phyloP scores from a whole-genome alignment of 1,140 invertebrate species.

The Tetragnatha versicolor region DNA sequence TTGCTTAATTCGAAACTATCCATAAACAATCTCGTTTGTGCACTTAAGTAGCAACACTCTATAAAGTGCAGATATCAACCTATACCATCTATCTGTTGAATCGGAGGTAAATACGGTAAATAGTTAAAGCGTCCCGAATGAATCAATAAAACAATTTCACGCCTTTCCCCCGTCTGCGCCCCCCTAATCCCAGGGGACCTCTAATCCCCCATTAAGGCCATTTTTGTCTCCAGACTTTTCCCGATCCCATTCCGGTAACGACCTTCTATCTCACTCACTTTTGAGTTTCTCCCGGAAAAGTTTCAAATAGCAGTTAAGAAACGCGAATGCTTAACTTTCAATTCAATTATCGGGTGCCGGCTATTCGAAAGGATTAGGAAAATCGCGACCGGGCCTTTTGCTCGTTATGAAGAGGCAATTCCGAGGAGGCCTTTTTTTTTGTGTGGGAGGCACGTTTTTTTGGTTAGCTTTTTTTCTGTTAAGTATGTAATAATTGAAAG shows the following conservation, averaged over 20 bases:
- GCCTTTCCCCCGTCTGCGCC: not conserved
- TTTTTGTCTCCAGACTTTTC: not conserved
- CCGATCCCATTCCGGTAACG: not conserved
- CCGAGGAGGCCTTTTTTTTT: no score
- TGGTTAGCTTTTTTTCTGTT: no score
- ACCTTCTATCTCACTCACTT: not conserved
- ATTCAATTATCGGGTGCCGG: slow-evolving; percentile 16
- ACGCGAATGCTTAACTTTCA: not conserved
- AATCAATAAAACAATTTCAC: slow-evolving; percentile 11
- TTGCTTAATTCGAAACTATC: no score
- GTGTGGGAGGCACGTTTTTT: no score
- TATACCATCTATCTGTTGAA: no score
- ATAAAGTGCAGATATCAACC: no score
- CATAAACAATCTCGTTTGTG: no score
- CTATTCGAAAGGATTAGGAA: not conserved
- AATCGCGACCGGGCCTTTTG: no score
- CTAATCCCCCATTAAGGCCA: slow-evolving; percentile 3
- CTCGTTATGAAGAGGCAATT: no score
- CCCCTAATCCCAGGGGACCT: not conserved
- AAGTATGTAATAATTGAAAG: no score
- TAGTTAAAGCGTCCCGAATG: not conserved
- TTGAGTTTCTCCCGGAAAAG: not conserved
- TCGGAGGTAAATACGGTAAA: no score
- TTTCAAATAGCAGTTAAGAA: slow-evolving; percentile 27
- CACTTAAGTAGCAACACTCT: no score